Percentiles rank a stretch among this genome's conserved stretches.
Conservation (phyloP, 2,888 invertebrate species). For the Mesorhabditis spiculigera region DNA sequence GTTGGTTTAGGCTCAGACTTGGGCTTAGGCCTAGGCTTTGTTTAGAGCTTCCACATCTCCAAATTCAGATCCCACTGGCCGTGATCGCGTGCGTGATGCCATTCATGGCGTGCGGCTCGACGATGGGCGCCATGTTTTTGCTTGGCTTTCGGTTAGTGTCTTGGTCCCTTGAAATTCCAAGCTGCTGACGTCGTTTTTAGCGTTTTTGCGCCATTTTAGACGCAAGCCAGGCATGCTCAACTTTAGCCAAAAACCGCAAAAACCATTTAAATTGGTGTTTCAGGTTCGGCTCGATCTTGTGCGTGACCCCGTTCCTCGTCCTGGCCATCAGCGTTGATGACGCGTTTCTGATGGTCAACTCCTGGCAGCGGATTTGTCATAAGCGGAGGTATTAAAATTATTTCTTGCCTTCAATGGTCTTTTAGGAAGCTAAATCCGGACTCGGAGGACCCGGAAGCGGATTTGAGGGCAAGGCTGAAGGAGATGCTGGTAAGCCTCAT, state of each 20-base stretch:
- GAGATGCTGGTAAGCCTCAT: slow-evolving; percentile 34
- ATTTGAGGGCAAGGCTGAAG: slow-evolving; percentile 28
- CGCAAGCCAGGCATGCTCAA: background rate
- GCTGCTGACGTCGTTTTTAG: too few species aligned
- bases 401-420: background rate
- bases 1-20: slow-evolving; percentile 15
- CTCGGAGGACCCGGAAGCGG: slow-evolving; percentile 14
- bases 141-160: slow-evolving; percentile 37
- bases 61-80: slow-evolving; percentile 43
- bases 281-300: slow-evolving; percentile 55
- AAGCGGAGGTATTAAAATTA: slow-evolving; percentile 16
- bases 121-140: slow-evolving; percentile 47
- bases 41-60: background rate
- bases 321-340: slow-evolving; percentile 56
- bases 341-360: slow-evolving; percentile 53
- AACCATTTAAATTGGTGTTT: slow-evolving; percentile 12
- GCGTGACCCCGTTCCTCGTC: slow-evolving; percentile 53
- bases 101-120: slow-evolving; percentile 53
- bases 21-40: too few species aligned
- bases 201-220: too few species aligned
- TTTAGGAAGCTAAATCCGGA: slow-evolving; percentile 6
- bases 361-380: slow-evolving; percentile 49
- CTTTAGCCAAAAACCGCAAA: background rate
- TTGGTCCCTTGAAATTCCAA: too few species aligned
- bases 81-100: slow-evolving; percentile 51